These are phyloP conservation scores for Clusia tigrina DNA, from an alignment of 2,888 invertebrate species.

Conservation along the genomic window DNA sequence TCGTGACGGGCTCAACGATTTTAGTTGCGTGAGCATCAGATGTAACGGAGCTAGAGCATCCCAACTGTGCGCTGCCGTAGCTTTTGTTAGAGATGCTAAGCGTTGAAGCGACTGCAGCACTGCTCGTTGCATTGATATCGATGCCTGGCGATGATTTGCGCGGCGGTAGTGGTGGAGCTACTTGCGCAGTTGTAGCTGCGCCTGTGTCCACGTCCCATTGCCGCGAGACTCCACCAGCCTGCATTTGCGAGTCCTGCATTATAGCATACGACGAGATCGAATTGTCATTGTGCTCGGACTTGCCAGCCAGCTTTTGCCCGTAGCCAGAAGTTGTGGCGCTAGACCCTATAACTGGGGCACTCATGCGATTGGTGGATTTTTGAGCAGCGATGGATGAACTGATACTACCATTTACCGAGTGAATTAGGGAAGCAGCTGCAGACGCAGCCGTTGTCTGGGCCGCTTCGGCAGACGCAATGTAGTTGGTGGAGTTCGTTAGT, in stretches of 20 bases:
- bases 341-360: constrained; percentile 59
- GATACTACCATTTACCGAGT: constrained; percentile 34
- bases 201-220: neutral
- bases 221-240: constrained; percentile 26
- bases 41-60: no score
- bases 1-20: constrained; percentile 59
- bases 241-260: constrained; percentile 45
- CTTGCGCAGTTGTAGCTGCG: constrained; percentile 51
- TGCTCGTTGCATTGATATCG: constrained; percentile 41
- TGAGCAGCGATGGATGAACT: constrained; percentile 40
- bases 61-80: constrained; percentile 24
- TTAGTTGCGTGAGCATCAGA: constrained; percentile 42
- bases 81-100: constrained; percentile 26
- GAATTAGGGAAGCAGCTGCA: constrained; percentile 48
- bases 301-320: constrained; percentile 43
- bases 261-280: constrained; percentile 57
- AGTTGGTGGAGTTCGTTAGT: constrained; percentile 45
- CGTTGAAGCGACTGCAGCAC: constrained; percentile 23
- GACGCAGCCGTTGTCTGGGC: constrained; percentile 56
- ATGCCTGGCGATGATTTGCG: constrained; percentile 67
- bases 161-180: constrained; percentile 68
- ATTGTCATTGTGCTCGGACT: constrained; percentile 53
- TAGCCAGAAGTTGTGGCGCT: constrained; percentile 46
- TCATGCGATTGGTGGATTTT: constrained; percentile 62
- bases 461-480: constrained; percentile 38